Evolutionary conservation across 2,113 vertebrate species (phyloP).

Genomic region (Stercorarius parasiticus): DNA sequence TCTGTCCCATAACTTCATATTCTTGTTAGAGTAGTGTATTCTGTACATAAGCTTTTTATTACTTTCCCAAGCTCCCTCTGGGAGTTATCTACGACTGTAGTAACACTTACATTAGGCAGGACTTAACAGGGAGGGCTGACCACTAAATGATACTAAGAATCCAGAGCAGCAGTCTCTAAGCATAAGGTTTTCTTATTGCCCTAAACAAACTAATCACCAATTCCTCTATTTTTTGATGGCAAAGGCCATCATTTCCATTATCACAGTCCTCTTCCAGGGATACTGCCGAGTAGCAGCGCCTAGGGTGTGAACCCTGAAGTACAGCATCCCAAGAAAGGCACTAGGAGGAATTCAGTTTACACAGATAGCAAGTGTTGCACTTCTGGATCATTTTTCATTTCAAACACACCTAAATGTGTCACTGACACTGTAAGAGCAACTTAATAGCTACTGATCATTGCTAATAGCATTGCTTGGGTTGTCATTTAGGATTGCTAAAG

Average conservation of each 20-base stretch:
- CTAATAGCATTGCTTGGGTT: neutral
- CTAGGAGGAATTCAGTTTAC: neutral
- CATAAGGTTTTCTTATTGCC: neutral
- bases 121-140: neutral
- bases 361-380: neutral
- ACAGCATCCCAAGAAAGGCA: fast-evolving
- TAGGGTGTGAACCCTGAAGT: neutral
- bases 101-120: neutral
- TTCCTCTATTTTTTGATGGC: neutral
- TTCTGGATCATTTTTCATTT: neutral
- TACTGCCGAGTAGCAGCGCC: neutral
- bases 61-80: neutral
- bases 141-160: neutral
- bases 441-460: neutral
- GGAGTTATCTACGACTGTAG: neutral
- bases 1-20: neutral
- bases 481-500: neutral
- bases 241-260: neutral
- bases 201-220: neutral
- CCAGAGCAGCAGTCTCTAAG: neutral
- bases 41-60: neutral
- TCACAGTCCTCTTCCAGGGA: neutral
- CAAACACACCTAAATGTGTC: neutral
- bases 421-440: neutral
- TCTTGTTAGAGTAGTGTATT: neutral